These are phyloP conservation scores for Stichopus horrens DNA, from an alignment of 53 echinoderm and acorn worm genomes.

Conservation along the genomic window DNA sequence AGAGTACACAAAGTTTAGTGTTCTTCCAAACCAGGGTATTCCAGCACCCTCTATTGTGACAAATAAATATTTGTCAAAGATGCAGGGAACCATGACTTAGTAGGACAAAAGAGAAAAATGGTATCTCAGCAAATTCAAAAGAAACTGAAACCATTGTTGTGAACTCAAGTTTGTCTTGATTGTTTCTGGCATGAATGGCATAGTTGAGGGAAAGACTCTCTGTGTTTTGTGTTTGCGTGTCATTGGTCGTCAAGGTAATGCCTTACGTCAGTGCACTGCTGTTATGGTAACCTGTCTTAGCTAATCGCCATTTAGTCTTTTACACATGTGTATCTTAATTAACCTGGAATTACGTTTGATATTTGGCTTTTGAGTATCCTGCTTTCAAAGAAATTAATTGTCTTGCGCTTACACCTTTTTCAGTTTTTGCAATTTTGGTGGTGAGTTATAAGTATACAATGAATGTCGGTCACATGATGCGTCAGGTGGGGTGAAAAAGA, in stretches of 20 bases:
- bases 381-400: background rate
- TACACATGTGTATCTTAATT: too few relatives aligned
- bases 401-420: too few relatives aligned
- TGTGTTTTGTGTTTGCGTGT: background rate
- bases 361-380: background rate
- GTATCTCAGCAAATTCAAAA: background rate
- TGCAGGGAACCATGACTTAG: too few relatives aligned
- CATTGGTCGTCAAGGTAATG: background rate
- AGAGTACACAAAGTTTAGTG: too few relatives aligned
- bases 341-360: too few relatives aligned
- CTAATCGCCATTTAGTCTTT: background rate
- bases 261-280: background rate
- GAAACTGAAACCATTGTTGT: background rate
- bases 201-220: background rate
- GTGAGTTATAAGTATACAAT: background rate
- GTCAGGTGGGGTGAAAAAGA: slow-evolving; percentile 19
- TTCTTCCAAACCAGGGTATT: too few relatives aligned
- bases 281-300: background rate
- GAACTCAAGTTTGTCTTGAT: background rate
- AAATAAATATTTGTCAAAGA: too few relatives aligned
- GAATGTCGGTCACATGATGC: background rate
- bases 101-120: background rate
- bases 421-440: too few relatives aligned
- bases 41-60: too few relatives aligned
- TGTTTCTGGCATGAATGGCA: background rate